Base-by-base conservation (phyloP, 2,797 vertebrate species). In the Poecilia wingei region DNA sequence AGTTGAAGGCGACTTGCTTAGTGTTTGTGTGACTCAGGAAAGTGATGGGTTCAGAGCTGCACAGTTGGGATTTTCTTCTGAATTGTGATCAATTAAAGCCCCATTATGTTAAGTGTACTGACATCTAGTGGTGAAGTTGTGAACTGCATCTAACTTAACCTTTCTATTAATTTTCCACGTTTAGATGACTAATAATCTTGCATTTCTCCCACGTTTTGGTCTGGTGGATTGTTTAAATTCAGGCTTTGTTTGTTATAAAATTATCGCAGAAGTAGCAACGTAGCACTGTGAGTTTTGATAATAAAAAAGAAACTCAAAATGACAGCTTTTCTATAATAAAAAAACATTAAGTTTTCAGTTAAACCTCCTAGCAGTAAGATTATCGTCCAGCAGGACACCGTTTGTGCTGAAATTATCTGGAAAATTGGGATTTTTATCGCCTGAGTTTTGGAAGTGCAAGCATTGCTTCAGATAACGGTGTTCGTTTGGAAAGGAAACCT, bases 1-100 rank as follows among this genome's bases (percentile, higher is more conserved):
- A 72, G 45, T 53, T 16, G 28, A 76, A 70, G 79, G 86, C n/a
- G 73, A 66, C 80, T 79, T 82, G 77, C 76, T 70, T 57, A 33
- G 57, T 76, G 75, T 86, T 89, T 76, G 85, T 87, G 85, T 70
- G 75, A 86, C 88, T 88, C 86, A 85, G 86, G 89, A 90, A 86
- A 70, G 74, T 83, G 72, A 71, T 79, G 0, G 39, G 82, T 81
- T 89, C 80, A 68, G 70, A 68, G 75, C 77, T 83, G 84, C 74
- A 82, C 41, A 6, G 70, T 83, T 22, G 79, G 39, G 0, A 75
- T 82, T 85, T 66, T 20, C 45, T 76, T 86, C n/a, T 72, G 25
- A 75, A 82, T 83, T 20, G 36, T 76, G 20, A 74, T 25, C 69
- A 49, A 74, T 71, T 36, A 76, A 55, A 72, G 72, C 16, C 46